Evolutionary conservation across 2,797 vertebrate species (phyloP), one percentile per base, ranked within the genome.

Genomic region (Lepilemur septentrionalis): DNA sequence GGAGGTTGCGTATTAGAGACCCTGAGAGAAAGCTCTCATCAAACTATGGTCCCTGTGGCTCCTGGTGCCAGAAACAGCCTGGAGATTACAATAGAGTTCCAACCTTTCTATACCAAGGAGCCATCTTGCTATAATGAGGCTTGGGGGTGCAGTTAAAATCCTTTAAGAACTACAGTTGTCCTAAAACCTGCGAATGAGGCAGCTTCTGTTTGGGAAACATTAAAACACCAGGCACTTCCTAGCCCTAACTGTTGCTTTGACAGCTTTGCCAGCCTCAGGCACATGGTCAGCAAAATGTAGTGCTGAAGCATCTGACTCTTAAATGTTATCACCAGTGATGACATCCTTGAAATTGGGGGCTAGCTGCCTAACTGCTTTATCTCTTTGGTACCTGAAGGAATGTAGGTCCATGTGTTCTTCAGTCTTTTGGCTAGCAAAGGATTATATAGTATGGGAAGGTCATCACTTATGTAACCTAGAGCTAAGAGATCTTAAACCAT

Each of bases 161-260:
- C 65, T 81, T 86, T 87, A 92, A 89, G 89, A 95, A 67, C 63
- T 89, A 73, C 46, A 85, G 0, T 65, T 73, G 17, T 65, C 48
- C 63, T 76, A 9, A 90, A 88, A 70, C 50, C 83, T 91, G 63
- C 57, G 57, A 93, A 59, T 87, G 85, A 95, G 76, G 52, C 75
- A 80, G 48, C 75, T 94, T 96, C 76, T 96, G 8, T 95, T 80
- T 85, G 93, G 92, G 78, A 86, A 89, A 35, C 83, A 6, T 93
- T 89, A 75, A 83, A 75, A 76, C 61, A 81, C 59, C 20, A 78
- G 88, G 61, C 92, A 88, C 72, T 89, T 89, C n/a, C 73, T 90
- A 73, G 63, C 32, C 82, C 91, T 81, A 73, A 79, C 85, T 91
- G 43, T 79, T 96, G 65, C 57, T 92, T 94, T 91, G 63, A 87